Evolutionary conservation across 2,888 invertebrate species (phyloP).

Genomic region (Barypeithes pellucidus): DNA sequence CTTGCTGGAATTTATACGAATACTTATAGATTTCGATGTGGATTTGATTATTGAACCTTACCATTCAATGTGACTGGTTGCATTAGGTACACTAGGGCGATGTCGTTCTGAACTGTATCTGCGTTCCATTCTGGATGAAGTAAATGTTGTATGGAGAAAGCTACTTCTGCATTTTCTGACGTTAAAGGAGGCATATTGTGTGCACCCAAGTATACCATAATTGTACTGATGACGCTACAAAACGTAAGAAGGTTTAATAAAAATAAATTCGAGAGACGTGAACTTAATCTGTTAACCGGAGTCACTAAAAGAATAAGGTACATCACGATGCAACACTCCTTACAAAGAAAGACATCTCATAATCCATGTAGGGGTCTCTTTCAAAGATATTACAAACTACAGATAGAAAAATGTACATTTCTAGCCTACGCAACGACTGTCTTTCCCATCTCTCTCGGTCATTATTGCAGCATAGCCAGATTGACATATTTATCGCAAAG

Average conservation of each 20-base stretch:
- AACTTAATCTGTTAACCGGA: too few relatives aligned
- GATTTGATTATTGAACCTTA: slow-evolving; percentile 8
- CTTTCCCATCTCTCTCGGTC: too few relatives aligned
- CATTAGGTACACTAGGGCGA: slow-evolving; percentile 25
- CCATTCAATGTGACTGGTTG: slow-evolving; percentile 14
- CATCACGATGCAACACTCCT: too few relatives aligned
- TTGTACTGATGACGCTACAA: slow-evolving; percentile 23
- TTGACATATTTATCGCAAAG: too few relatives aligned
- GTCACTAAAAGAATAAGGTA: too few relatives aligned
- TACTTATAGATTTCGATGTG: neutral
- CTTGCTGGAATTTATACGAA: slow-evolving; percentile 63
- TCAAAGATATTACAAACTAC: too few relatives aligned
- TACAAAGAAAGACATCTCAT: too few relatives aligned
- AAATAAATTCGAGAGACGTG: too few relatives aligned
- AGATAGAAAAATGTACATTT: too few relatives aligned
- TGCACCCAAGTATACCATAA: slow-evolving; percentile 35
- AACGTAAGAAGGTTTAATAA: neutral
- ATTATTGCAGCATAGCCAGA: too few relatives aligned
- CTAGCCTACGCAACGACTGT: too few relatives aligned
- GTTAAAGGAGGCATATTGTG: slow-evolving; percentile 40
- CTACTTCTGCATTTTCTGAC: slow-evolving; percentile 1
- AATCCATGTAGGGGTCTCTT: too few relatives aligned
- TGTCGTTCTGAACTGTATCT: slow-evolving; percentile 34
- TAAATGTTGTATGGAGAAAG: neutral
- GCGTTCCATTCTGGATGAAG: slow-evolving; percentile 38